Evolutionary conservation across 2,888 invertebrate species (phyloP).

Genomic region (Chironomus riparius): DNA sequence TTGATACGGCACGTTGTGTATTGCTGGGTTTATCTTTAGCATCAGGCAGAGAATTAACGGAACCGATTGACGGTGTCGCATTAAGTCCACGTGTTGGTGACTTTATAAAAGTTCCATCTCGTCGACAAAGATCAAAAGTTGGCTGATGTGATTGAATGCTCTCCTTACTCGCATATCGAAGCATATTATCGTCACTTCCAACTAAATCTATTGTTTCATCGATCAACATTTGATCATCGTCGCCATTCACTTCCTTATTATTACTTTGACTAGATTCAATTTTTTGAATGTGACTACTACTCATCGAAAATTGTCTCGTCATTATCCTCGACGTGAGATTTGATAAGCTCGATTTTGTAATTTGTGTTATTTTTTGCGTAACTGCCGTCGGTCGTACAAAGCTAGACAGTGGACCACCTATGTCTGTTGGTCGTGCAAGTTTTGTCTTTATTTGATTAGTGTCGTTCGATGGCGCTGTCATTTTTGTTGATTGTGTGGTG

Average conservation of each 20-base stretch:
- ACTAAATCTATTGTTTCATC: constrained; percentile 27
- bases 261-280: neutral
- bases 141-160: neutral
- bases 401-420: neutral
- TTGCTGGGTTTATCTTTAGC: neutral
- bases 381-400: neutral
- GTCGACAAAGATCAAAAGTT: constrained; percentile 11
- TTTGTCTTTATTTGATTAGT: neutral
- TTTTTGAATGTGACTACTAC: neutral
- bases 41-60: constrained; percentile 6
- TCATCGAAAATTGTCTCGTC: neutral
- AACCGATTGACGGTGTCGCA: neutral
- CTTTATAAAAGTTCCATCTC: constrained; percentile 20
- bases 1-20: constrained; percentile 1
- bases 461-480: neutral
- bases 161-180: neutral
- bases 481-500: neutral
- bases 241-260: neutral
- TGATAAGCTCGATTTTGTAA: constrained; percentile 17
- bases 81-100: constrained; percentile 4
- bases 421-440: constrained; percentile 17
- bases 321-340: constrained; percentile 6
- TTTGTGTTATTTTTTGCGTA: constrained; percentile 14
- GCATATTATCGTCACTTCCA: constrained; percentile 22
- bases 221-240: constrained; percentile 20